These are phyloP conservation scores for Zingel zingel DNA, from an alignment of 2,113 vertebrate species.

Conservation along the genomic window DNA sequence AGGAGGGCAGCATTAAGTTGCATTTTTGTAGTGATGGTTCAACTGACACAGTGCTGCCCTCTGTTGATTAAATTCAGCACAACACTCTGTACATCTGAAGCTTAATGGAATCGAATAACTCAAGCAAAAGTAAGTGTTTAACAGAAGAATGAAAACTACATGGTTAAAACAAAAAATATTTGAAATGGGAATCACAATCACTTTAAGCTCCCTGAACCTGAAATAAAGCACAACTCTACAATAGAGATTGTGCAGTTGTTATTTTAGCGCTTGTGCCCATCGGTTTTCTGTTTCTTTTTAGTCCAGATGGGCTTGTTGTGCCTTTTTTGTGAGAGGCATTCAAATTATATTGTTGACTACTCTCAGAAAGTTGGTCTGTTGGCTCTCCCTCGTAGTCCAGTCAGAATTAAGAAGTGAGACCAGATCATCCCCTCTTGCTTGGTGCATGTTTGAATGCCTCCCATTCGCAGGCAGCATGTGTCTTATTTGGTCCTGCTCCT, in stretches of 20 bases:
- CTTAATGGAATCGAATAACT: not conserved
- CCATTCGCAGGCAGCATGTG: slow-evolving; percentile 65
- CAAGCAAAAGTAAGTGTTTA: not conserved
- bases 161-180: not conserved
- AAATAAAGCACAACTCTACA: not conserved
- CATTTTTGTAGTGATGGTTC: slow-evolving; percentile 19
- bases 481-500: slow-evolving; percentile 64
- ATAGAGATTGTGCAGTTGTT: not conserved
- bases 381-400: slow-evolving; percentile 8
- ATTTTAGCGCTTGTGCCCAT: not conserved
- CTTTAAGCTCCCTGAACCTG: not conserved
- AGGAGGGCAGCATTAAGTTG: slow-evolving; percentile 7
- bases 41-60: slow-evolving; percentile 53
- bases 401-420: slow-evolving; percentile 16
- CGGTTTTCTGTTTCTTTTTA: not conserved
- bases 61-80: slow-evolving; percentile 41
- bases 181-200: not conserved
- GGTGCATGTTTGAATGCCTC: slow-evolving; percentile 76
- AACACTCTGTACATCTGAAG: not conserved
- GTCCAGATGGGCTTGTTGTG: not conserved
- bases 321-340: slow-evolving; percentile 11
- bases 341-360: not conserved
- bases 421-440: slow-evolving; percentile 44
- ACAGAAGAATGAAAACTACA: not conserved
- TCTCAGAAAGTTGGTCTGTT: slow-evolving; percentile 30